Evolutionary conservation across 92 coral and sea anemone species (phyloP).

Genomic region (Zoanthus sansibaricus): DNA sequence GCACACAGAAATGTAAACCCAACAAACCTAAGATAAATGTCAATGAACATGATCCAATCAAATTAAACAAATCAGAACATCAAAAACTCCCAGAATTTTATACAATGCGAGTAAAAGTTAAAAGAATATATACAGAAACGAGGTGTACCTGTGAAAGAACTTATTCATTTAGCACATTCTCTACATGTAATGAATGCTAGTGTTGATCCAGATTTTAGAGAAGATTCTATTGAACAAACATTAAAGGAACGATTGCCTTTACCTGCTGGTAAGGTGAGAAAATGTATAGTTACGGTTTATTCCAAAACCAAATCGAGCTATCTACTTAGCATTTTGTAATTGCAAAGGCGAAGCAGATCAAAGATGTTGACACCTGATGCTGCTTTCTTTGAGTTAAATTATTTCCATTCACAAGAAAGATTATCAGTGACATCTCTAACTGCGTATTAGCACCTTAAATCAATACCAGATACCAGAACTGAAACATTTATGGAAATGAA

Average conservation of each 20-base stretch:
- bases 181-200: slow-evolving; percentile 56
- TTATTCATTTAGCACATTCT: slow-evolving; percentile 65
- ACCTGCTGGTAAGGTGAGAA: slow-evolving; percentile 71
- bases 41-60: too few relatives aligned
- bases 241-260: slow-evolving; percentile 54
- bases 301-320: slow-evolving; percentile 58
- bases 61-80: too few relatives aligned
- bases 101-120: slow-evolving; percentile 56
- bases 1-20: too few relatives aligned
- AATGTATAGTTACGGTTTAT: slow-evolving; percentile 69
- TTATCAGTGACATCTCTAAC: slow-evolving; percentile 64
- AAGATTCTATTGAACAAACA: slow-evolving; percentile 51
- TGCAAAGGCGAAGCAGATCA: slow-evolving; percentile 80
- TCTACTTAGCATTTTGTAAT: slow-evolving; percentile 76
- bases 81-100: slow-evolving; percentile 43
- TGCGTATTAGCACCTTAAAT: slow-evolving; percentile 75
- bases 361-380: slow-evolving; percentile 79
- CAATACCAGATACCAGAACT: slow-evolving; percentile 1
- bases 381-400: slow-evolving; percentile 70
- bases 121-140: slow-evolving; percentile 59
- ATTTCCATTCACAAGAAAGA: slow-evolving; percentile 63
- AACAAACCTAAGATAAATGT: too few relatives aligned
- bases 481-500: too few relatives aligned
- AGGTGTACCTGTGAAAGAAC: slow-evolving; percentile 59
- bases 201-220: slow-evolving; percentile 68